Evolutionary conservation across 92 coral and sea anemone species (phyloP).

Genomic region (Zoanthus solanderi): DNA sequence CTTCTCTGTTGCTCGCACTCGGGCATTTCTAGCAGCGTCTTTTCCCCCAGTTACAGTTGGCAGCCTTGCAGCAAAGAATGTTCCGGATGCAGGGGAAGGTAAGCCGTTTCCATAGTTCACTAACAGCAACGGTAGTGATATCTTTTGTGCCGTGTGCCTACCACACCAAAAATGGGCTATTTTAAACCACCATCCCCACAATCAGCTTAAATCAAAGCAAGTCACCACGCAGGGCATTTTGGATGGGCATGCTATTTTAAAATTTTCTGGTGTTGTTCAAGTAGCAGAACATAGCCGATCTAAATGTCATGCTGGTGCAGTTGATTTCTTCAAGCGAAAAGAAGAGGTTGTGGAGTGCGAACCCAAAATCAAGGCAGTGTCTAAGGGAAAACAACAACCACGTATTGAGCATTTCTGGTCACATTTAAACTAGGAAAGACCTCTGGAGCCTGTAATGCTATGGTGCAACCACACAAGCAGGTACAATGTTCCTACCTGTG

Average conservation of each 20-base stretch:
- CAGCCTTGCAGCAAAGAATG: conserved; percentile 29
- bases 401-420: conserved; percentile 32
- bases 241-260: conserved; percentile 38
- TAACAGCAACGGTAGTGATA: conserved; percentile 32
- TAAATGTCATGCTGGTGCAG: conserved; percentile 42
- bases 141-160: conserved; percentile 44
- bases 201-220: conserved; percentile 38
- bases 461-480: too few relatives aligned
- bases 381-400: conserved; percentile 33
- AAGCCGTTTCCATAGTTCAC: conserved; percentile 54
- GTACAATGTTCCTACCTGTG: too few relatives aligned
- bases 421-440: conserved; percentile 55
- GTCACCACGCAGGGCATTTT: conserved; percentile 25
- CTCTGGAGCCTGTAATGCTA: conserved; percentile 12
- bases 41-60: conserved; percentile 59
- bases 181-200: conserved; percentile 22
- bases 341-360: not conserved
- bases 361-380: conserved; percentile 10
- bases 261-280: conserved; percentile 48
- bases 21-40: conserved; percentile 55
- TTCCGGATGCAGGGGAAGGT: conserved; percentile 40
- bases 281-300: conserved; percentile 32
- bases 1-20: conserved; percentile 24
- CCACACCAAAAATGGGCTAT: conserved; percentile 56
- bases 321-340: conserved; percentile 13